Percentiles rank a stretch among this genome's conserved stretches.
Evolutionary conservation across 2,888 invertebrate genomes (phyloP).

Genomic region (Dexiosoma caninum): DNA sequence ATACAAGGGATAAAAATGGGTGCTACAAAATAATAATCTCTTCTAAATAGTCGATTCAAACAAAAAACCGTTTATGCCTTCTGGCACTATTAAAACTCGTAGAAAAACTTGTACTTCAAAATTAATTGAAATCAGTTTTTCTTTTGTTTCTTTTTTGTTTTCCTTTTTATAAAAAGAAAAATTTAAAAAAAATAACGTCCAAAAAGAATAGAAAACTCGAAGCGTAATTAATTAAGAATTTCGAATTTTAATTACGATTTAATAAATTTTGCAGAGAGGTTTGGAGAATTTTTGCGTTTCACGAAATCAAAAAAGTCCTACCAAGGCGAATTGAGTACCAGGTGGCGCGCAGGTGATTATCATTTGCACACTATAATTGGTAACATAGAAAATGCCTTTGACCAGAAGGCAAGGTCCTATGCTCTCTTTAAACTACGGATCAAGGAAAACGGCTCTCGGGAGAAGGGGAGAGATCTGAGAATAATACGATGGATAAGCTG

Average conservation of each 20-base stretch:
- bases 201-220: slow-evolving; percentile 5
- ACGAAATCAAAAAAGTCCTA: too few species aligned
- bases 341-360: too few species aligned
- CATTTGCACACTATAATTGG: too few species aligned
- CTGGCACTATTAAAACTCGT: slow-evolving; percentile 54
- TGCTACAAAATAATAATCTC: slow-evolving; percentile 56
- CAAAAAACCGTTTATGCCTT: slow-evolving; percentile 62
- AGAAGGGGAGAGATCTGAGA: too few species aligned
- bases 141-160: slow-evolving; percentile 19
- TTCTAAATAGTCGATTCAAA: slow-evolving; percentile 31
- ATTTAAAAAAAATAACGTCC: background rate
- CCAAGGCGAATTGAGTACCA: too few species aligned
- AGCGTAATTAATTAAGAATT: slow-evolving; percentile 34
- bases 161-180: background rate
- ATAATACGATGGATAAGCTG: too few species aligned
- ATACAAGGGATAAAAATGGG: slow-evolving; percentile 52
- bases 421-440: too few species aligned
- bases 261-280: background rate
- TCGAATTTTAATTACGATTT: slow-evolving; percentile 6
- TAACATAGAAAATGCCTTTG: too few species aligned
- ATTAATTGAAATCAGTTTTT: slow-evolving; percentile 65
- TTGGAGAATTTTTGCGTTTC: too few species aligned
- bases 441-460: too few species aligned
- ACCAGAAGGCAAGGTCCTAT: too few species aligned
- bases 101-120: slow-evolving; percentile 47